Conservation (phyloP, 2,888 invertebrate species). For the Dicyrtomina minuta region DNA sequence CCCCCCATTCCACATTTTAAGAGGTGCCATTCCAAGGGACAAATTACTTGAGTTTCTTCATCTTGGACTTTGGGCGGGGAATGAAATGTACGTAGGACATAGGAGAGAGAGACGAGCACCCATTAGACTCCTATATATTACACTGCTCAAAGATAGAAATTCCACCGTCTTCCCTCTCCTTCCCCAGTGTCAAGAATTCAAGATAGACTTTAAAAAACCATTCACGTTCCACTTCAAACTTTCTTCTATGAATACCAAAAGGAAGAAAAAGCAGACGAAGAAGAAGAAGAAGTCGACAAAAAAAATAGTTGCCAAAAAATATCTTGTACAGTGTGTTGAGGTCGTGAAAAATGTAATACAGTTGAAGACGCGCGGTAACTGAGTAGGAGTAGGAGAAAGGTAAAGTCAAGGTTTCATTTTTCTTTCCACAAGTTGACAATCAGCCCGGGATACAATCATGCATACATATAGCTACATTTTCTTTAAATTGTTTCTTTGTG, state of each 20-base stretch:
- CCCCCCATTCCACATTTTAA: no score
- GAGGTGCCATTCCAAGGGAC: no score
- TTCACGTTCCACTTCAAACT: constrained; percentile 1
- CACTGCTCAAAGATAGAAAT: background rate
- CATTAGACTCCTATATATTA: background rate
- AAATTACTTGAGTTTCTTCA: no score
- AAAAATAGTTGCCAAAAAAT: background rate
- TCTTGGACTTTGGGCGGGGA: background rate
- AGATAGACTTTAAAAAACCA: constrained; percentile 14
- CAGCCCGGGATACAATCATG: no score
- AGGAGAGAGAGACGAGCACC: background rate
- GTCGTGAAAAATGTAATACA: no score
- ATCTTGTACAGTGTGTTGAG: background rate
- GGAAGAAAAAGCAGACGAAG: no score
- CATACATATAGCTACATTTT: no score
- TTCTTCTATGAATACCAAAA: constrained; percentile 17
- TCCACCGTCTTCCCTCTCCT: background rate
- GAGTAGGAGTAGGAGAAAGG: background rate
- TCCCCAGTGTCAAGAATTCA: background rate
- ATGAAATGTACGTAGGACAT: no score
- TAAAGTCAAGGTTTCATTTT: constrained; percentile 3
- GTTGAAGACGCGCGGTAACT: no score
- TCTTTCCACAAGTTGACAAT: no score
- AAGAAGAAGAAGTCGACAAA: no score
- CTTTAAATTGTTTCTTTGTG: no score